phyloP scores from a whole-genome alignment of 2,113 vertebrate genomes.

The Nothocercus julius region DNA sequence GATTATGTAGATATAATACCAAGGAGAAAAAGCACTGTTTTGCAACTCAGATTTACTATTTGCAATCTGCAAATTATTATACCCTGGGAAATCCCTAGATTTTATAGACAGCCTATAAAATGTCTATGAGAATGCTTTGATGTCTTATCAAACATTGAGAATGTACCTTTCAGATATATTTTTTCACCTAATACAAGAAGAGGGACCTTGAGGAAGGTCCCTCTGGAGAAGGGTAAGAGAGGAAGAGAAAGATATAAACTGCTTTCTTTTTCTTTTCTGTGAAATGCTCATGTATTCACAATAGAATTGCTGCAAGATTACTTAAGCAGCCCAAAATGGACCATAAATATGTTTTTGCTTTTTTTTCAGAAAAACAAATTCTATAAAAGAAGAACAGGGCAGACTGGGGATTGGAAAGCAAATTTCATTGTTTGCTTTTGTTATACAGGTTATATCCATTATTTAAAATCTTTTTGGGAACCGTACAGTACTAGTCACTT shows the following conservation, averaged over 20 bases:
- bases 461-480: not conserved
- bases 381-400: not conserved
- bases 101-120: not conserved
- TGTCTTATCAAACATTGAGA: not conserved
- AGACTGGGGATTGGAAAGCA: not conserved
- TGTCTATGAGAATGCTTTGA: not conserved
- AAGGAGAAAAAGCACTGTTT: not conserved
- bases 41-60: not conserved
- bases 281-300: not conserved
- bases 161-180: not conserved
- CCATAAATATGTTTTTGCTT: not conserved
- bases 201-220: not conserved
- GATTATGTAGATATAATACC: not conserved
- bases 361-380: not conserved
- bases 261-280: not conserved
- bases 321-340: not conserved
- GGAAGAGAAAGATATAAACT: not conserved
- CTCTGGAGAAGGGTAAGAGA: not conserved
- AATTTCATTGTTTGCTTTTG: not conserved
- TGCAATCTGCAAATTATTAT: not conserved
- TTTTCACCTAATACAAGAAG: not conserved
- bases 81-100: not conserved
- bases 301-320: not conserved
- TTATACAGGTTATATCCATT: not conserved
- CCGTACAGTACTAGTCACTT: not conserved